phyloP scores from a whole-genome alignment of 2,113 vertebrate species.

The Gavialis gangeticus region DNA sequence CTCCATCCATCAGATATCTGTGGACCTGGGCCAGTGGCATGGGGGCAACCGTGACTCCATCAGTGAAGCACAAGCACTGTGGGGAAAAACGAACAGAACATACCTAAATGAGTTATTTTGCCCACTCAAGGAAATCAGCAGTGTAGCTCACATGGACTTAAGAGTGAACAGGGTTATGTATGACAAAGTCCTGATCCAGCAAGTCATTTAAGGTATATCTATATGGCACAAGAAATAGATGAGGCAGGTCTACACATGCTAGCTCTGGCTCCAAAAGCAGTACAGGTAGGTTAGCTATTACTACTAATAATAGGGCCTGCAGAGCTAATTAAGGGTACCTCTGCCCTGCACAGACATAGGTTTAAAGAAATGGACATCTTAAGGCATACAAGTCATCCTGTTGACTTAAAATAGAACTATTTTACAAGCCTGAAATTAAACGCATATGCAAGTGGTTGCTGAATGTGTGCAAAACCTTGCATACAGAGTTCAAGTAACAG shows the following conservation, averaged over 20 bases:
- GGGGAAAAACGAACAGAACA: background rate
- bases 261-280: too few relatives aligned
- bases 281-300: too few relatives aligned
- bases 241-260: too few relatives aligned
- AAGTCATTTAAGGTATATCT: background rate
- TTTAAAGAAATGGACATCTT: fast-evolving
- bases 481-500: background rate
- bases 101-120: background rate
- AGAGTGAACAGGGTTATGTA: too few relatives aligned
- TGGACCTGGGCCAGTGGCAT: conserved; percentile 89
- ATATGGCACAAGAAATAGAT: too few relatives aligned
- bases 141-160: background rate
- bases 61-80: conserved; percentile 90
- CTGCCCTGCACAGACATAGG: background rate
- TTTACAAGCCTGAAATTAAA: background rate
- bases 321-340: too few relatives aligned
- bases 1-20: conserved; percentile 84
- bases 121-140: background rate
- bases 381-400: background rate
- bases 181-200: background rate
- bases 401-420: background rate
- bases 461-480: too few relatives aligned
- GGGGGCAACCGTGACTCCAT: conserved; percentile 80
- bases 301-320: too few relatives aligned
- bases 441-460: background rate